These are phyloP conservation scores for Lampris megalopsis DNA, from an alignment of 2,113 vertebrate species.

Conservation along the genomic window DNA sequence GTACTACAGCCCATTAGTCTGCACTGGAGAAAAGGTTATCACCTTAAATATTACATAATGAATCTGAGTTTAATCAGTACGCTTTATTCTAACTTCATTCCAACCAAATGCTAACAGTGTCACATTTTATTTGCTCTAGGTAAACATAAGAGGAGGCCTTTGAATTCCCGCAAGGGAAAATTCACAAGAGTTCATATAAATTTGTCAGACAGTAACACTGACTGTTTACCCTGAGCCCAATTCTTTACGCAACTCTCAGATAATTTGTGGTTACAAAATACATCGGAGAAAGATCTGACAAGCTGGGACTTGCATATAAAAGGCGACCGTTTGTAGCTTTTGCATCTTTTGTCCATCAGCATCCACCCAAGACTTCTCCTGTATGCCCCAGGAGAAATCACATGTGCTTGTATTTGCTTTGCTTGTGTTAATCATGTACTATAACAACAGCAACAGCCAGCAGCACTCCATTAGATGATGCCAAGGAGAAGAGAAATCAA, in stretches of 20 bases:
- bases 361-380: conserved; percentile 13
- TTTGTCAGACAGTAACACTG: background rate
- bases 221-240: background rate
- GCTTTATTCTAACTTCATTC: conserved; percentile 8
- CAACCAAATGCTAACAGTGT: conserved; percentile 5
- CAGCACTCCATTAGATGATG: conserved; percentile 49
- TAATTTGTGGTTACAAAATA: background rate
- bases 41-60: conserved; percentile 6
- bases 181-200: too few species aligned
- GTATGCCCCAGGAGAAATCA: conserved; percentile 43
- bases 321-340: background rate
- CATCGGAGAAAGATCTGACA: conserved; percentile 16
- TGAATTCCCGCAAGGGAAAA: background rate
- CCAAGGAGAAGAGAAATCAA: conserved; percentile 68
- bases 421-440: conserved; percentile 32
- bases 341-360: background rate
- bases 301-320: background rate
- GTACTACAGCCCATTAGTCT: background rate
- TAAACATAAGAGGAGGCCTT: conserved; percentile 13
- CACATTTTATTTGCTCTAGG: conserved; percentile 9
- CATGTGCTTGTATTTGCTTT: conserved; percentile 1
- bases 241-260: conserved; percentile 2
- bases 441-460: conserved; percentile 48
- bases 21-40: conserved; percentile 11
- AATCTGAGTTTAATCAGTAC: conserved; percentile 21